A percentile compares a stretch with the other conserved stretches of the same genome.
phyloP scores from a whole-genome alignment of 1,140 invertebrate genomes.

The Megathymus violae region DNA sequence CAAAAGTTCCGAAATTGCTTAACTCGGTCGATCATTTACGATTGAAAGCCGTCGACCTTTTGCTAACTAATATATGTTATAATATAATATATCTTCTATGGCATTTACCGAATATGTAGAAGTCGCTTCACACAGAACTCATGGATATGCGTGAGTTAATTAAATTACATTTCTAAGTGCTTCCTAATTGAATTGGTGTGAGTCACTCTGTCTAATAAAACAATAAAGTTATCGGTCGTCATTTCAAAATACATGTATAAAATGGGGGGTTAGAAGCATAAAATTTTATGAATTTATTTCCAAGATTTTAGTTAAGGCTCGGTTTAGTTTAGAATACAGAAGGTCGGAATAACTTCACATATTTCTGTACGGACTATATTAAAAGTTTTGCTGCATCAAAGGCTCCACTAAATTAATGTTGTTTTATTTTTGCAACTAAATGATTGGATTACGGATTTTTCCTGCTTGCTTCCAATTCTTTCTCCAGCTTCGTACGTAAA shows the following conservation, averaged over 20 bases:
- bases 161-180: conserved; percentile 28
- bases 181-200: conserved; percentile 21
- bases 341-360: conserved; percentile 1
- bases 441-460: background rate
- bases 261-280: background rate
- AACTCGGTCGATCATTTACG: too few species aligned
- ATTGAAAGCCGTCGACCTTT: too few species aligned
- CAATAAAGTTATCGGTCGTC: conserved; percentile 9
- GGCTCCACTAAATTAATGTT: background rate
- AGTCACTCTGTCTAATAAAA: conserved; percentile 21
- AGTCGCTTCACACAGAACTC: background rate
- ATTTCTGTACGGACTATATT: background rate
- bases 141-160: conserved; percentile 28
- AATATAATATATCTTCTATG: too few species aligned
- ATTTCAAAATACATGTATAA: conserved; percentile 10
- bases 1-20: too few species aligned
- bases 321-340: background rate
- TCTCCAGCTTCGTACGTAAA: too few species aligned
- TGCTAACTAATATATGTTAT: too few species aligned
- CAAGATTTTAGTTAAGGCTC: conserved; percentile 10
- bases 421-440: conserved; percentile 6
- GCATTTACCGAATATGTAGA: background rate
- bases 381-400: conserved; percentile 11
- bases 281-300: conserved; percentile 15
- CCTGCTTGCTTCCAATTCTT: background rate